Base-by-base conservation (phyloP, 2,888 invertebrate genomes). In the Leucoma salicis region DNA sequence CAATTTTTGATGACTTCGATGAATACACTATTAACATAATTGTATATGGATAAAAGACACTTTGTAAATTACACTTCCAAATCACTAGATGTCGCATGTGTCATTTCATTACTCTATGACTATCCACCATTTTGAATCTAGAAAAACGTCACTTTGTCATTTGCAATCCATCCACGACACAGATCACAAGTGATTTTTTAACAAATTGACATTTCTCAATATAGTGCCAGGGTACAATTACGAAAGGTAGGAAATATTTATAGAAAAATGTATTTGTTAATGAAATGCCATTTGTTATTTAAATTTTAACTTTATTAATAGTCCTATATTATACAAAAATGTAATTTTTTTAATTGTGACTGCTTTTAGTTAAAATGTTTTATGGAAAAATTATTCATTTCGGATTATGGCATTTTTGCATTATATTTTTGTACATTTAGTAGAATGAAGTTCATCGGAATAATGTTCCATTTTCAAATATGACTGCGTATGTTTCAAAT, bases 101-200 rank as follows among this genome's bases (percentile, higher is more conserved):
- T 34, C 34, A 24, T 34, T 34, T 21, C 24, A 13, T 7, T 24
- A 7, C 24, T 34, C 12, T 34, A 8, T 24, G 34, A 24, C 13
- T 3, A 34, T 16, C 24, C n/a, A 24, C 34, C 34, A 34, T 34
- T 34, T 34, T 24, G 21, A 34, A 12, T 34, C 24, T 34, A 24
- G 34, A 24, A 34, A 34, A 34, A 34, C 11, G 34, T 34, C 24
- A 6, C 34, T 34, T 24, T 34, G 34, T 13, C 34, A 34, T 34
- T 34, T 34, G 34, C 24, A 1, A 34, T 10, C 24, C 4, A 1
- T n/a, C 3, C 13, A 13, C 34, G 13, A 21, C 2, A 6, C 8
- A 4, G 34, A 34, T 3, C 3, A 24, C 34, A 34, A 12, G 21
- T 21, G 24, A n/a, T n/a, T n/a, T n/a, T n/a, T n/a, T n/a, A n/a